These are phyloP conservation scores for Alauda arvensis DNA, from an alignment of 2,797 vertebrate species.

Conservation along the genomic window DNA sequence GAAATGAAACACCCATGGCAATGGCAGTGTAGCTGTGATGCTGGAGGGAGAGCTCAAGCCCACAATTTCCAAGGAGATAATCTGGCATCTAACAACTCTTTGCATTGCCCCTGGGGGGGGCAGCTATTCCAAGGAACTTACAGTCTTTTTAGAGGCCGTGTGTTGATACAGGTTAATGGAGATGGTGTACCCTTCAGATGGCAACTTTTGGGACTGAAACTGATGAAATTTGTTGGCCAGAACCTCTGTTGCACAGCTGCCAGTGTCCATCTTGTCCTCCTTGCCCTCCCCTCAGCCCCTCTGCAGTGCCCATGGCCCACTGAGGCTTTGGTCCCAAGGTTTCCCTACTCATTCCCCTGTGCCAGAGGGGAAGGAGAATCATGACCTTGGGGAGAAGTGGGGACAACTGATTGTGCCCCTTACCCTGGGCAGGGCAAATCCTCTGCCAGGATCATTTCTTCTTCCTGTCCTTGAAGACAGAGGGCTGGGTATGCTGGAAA, in stretches of 20 bases:
- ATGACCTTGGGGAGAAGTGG: neutral
- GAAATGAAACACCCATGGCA: neutral
- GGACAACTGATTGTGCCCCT: neutral
- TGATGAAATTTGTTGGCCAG: neutral
- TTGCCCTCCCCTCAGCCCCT: neutral
- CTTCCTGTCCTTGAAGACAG: neutral
- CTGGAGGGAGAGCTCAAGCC: neutral
- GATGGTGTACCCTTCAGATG: neutral
- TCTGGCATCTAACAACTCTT: neutral
- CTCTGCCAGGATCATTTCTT: neutral
- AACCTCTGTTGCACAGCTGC: neutral
- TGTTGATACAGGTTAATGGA: neutral
- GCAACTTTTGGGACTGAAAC: neutral
- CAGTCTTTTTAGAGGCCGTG: neutral
- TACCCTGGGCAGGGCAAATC: neutral
- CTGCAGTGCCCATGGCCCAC: neutral
- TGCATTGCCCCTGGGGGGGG: neutral
- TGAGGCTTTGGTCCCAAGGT: neutral
- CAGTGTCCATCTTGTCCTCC: neutral
- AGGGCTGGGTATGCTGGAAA: neutral
- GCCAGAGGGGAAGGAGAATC: neutral
- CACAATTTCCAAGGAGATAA: neutral
- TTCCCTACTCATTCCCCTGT: neutral
- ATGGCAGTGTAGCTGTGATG: neutral
- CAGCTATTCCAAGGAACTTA: neutral